Base-by-base conservation (phyloP, 2,113 vertebrate species). In the Abramis brama region DNA sequence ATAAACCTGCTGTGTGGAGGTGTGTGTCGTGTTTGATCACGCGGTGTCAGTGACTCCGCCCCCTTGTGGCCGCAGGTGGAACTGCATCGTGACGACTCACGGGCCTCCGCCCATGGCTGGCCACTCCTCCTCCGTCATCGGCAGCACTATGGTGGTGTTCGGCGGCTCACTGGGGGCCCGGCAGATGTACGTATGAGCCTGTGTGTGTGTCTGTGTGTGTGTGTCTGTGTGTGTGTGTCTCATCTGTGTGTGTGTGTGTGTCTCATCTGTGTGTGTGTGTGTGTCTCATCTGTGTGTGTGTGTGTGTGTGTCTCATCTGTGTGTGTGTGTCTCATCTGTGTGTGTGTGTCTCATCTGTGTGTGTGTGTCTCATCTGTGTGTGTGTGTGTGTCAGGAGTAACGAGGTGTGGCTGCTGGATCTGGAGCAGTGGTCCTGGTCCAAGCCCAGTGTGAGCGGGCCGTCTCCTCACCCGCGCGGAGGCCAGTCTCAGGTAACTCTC, bases 41-140 rank as follows among this genome's bases (percentile, higher is more conserved):
- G 2, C 9, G 8, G 43, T 2, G 43, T 43, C 43, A 43, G 43
- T 52, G 13, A 52, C 50, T 52, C 50, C 17, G n/a, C 68, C 45
- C 52, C 39, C 27, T n/a, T 77, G 27, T 70, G 4, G 15, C 2
- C 21, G 64, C 86, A 99, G 98, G 98, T 99, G 98, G 98, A 99
- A 99, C 91, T 99, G 98, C 89, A 97, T 99, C 12, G 98, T 99
- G 77, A 99, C 98, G 2, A 99, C 97, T 5, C 97, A 97, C 0
- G 98, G 98, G 23, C 98, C 98, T 52, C 97, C 97, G 62, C 98
- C 98, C 9, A 99, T 99, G 98, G 98, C 98, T 0, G 98, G 98
- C 47, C 98, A 99, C 87, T 99, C 98, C 21, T 98, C 97, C 23
- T 99, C 98, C 11, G 98, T 99, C 33, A 97, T 99, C 0, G 94